phyloP scores from a whole-genome alignment of 2,888 invertebrate species.

The Scaptomyza reducta region DNA sequence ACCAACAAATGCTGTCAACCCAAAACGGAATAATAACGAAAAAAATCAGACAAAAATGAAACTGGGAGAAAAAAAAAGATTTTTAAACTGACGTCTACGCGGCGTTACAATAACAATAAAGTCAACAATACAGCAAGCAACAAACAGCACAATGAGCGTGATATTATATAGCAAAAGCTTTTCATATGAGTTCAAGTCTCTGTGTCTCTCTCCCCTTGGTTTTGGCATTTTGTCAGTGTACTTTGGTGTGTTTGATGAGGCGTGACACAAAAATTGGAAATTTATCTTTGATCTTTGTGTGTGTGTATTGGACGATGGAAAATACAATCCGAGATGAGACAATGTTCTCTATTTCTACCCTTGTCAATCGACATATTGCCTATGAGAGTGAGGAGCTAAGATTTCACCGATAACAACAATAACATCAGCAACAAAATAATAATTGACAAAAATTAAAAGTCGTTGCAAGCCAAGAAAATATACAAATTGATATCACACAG shows the following conservation, averaged over 20 bases:
- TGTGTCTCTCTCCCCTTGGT: background rate
- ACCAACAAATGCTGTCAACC: constrained; percentile 74
- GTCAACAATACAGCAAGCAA: constrained; percentile 59
- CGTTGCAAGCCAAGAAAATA: constrained; percentile 20
- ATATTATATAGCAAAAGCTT: constrained; percentile 70
- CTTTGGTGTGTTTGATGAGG: constrained; percentile 70
- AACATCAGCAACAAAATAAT: constrained; percentile 10
- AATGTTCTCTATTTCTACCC: constrained; percentile 28
- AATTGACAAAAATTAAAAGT: constrained; percentile 35
- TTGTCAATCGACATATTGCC: constrained; percentile 53
- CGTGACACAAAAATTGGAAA: constrained; percentile 74
- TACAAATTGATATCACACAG: constrained; percentile 33
- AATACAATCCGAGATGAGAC: constrained; percentile 58
- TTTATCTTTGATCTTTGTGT: constrained; percentile 79
- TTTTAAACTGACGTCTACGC: constrained; percentile 72
- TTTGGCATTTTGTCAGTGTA: constrained; percentile 62
- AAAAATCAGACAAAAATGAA: constrained; percentile 5
- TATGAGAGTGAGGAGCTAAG: constrained; percentile 29
- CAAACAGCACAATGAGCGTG: constrained; percentile 55
- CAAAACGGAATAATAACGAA: constrained; percentile 41
- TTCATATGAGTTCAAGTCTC: constrained; percentile 65
- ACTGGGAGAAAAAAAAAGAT: constrained; percentile 36
- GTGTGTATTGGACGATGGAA: constrained; percentile 47
- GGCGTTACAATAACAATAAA: constrained; percentile 75
- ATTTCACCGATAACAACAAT: constrained; percentile 33